Conservation (phyloP, 2,113 vertebrate species). For the Vulpes vulpes region DNA sequence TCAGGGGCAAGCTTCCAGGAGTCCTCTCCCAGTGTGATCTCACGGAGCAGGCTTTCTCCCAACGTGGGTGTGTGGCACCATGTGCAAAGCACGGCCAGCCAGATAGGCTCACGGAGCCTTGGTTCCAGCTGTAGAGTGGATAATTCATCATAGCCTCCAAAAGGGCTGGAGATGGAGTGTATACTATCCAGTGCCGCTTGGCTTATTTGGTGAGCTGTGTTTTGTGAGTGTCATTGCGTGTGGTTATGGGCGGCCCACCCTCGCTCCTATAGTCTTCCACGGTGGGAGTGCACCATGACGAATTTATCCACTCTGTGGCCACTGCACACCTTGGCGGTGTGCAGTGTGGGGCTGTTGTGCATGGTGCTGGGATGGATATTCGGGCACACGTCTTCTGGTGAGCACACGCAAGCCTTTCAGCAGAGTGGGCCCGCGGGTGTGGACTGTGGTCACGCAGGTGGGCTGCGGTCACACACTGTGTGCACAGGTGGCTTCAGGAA, state of each 20-base stretch:
- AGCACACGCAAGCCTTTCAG: neutral
- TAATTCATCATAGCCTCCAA: neutral
- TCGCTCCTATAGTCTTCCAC: neutral
- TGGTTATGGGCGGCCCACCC: neutral
- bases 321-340: neutral
- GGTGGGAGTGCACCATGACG: neutral
- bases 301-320: neutral
- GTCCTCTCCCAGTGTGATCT: neutral
- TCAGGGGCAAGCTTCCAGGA: neutral
- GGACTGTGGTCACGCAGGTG: neutral
- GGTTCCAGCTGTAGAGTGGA: neutral
- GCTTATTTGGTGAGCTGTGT: neutral
- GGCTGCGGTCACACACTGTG: neutral
- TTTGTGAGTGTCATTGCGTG: neutral
- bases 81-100: neutral
- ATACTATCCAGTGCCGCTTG: neutral
- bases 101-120: neutral
- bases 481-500: neutral
- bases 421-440: neutral
- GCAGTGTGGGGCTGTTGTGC: neutral
- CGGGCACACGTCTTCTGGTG: neutral
- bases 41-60: neutral
- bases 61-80: neutral
- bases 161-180: too few relatives aligned
- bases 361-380: neutral